Conservation (phyloP, 2,113 vertebrate species). For the Natator depressus region DNA sequence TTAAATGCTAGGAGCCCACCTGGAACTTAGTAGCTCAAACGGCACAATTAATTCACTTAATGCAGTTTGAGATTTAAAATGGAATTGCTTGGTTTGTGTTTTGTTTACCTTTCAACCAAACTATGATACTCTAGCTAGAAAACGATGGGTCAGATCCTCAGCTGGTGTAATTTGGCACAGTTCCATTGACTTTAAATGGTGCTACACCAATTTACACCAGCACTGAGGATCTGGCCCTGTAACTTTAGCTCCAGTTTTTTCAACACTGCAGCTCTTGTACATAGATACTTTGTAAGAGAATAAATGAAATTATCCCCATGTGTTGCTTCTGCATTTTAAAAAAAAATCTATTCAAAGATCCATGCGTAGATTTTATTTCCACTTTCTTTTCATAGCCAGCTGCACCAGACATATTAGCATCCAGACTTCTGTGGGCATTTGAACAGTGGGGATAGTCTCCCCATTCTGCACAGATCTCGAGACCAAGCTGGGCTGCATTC, state of each 20-base stretch:
- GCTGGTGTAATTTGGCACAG: neutral
- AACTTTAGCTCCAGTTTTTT: neutral
- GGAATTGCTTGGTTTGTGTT: neutral
- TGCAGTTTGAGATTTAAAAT: neutral
- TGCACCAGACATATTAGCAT: neutral
- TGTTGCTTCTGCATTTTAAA: neutral
- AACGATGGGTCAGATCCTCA: neutral
- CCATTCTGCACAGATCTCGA: accelerated
- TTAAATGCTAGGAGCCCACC: accelerated
- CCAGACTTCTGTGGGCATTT: neutral
- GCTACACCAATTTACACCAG: neutral
- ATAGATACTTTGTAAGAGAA: neutral
- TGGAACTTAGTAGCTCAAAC: neutral
- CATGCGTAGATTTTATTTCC: neutral
- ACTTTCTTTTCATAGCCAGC: neutral
- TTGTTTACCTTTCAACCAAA: neutral
- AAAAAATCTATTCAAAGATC: neutral
- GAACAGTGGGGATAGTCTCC: neutral
- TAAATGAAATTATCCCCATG: neutral
- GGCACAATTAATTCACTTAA: neutral
- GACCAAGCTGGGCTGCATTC: accelerated
- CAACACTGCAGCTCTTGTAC: neutral
- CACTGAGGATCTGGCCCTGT: neutral
- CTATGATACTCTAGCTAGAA: neutral
- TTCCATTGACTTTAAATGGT: neutral